These are phyloP conservation scores for Cabera pusaria DNA, from an alignment of 2,888 invertebrate species.

Conservation along the genomic window DNA sequence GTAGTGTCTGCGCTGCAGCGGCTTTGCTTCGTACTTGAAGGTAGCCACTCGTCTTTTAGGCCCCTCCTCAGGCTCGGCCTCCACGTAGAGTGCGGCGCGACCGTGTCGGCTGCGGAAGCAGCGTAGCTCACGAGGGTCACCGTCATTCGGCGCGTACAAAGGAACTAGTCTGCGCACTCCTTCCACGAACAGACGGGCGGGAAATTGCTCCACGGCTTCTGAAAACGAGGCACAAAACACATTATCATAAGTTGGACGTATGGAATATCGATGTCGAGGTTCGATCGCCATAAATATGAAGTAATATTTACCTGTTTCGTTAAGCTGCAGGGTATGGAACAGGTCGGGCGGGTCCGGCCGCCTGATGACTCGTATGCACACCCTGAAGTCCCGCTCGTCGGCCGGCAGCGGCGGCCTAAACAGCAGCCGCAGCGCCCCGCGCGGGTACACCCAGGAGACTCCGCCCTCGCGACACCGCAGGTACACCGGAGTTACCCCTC, in stretches of 20 bases:
- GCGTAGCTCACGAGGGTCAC: slow-evolving; percentile 76
- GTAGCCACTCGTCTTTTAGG: slow-evolving; percentile 79
- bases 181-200: slow-evolving; percentile 86
- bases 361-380: slow-evolving; percentile 85
- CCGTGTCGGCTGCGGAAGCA: slow-evolving; percentile 86
- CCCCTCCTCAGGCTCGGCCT: slow-evolving; percentile 78
- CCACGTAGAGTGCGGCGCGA: slow-evolving; percentile 87
- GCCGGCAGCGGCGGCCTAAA: slow-evolving; percentile 84
- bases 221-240: slow-evolving; percentile 27
- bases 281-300: slow-evolving; percentile 2
- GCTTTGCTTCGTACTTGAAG: slow-evolving; percentile 88
- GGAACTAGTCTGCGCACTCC: slow-evolving; percentile 84
- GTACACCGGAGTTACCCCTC: slow-evolving; percentile 90
- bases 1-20: slow-evolving; percentile 79
- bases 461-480: slow-evolving; percentile 88
- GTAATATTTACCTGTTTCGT: slow-evolving; percentile 56
- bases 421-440: slow-evolving; percentile 87
- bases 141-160: slow-evolving; percentile 83
- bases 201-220: slow-evolving; percentile 68
- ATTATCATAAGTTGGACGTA: slow-evolving; percentile 2
- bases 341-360: slow-evolving; percentile 83
- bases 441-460: slow-evolving; percentile 90
- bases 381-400: slow-evolving; percentile 85
- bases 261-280: too few relatives aligned
- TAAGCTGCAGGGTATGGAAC: slow-evolving; percentile 67